phyloP scores from a whole-genome alignment of 2,113 vertebrate species.

The Clarias batrachus region DNA sequence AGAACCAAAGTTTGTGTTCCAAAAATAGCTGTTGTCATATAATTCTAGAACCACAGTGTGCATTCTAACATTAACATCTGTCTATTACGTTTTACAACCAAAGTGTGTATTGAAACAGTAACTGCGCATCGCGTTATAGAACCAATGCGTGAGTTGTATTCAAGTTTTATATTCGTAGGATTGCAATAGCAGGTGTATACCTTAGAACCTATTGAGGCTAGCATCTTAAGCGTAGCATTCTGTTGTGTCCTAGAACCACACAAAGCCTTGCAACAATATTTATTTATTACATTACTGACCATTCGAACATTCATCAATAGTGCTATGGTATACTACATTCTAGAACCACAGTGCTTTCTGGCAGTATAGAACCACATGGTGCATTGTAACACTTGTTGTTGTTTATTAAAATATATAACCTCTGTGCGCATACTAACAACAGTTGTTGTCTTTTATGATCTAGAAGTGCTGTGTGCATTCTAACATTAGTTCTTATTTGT shows the following conservation, averaged over 20 bases:
- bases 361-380: not conserved
- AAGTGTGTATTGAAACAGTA: not conserved
- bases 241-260: not conserved
- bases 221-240: not conserved
- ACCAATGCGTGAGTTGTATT: not conserved
- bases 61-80: too few species aligned
- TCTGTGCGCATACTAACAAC: not conserved
- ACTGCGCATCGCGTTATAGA: not conserved
- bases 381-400: not conserved
- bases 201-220: too few species aligned
- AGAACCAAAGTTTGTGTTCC: not conserved
- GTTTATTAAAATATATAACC: not conserved
- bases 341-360: not conserved
- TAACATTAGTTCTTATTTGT: not conserved
- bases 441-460: not conserved
- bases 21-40: not conserved
- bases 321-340: not conserved
- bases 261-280: not conserved
- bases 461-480: not conserved
- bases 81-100: too few species aligned
- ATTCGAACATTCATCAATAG: not conserved
- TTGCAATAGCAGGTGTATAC: too few species aligned
- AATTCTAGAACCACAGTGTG: not conserved
- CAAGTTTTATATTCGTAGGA: too few species aligned
- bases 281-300: not conserved